Conservation (phyloP, 2,113 vertebrate species). For the Dasyprocta punctata region DNA sequence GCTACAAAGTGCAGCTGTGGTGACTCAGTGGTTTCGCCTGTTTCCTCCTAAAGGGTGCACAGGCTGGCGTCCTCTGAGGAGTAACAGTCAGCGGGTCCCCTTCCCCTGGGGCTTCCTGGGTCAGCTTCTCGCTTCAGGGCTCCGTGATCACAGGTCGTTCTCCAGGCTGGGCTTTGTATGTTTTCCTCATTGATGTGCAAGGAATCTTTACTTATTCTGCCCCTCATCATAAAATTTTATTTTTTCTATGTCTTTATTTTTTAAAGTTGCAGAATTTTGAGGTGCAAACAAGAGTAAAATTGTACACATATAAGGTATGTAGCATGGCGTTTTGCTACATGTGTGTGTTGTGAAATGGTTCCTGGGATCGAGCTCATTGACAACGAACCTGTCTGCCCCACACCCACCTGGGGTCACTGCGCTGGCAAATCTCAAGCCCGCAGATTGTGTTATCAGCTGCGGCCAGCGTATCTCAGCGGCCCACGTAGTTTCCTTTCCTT, state of each 20-base stretch:
- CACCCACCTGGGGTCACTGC: too few relatives aligned
- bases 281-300: neutral
- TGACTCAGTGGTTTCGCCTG: neutral
- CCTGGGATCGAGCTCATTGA: neutral
- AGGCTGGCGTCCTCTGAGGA: neutral
- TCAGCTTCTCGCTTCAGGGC: neutral
- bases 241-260: neutral
- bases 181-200: neutral
- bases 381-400: too few relatives aligned
- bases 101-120: too few relatives aligned
- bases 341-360: neutral
- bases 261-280: neutral
- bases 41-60: neutral
- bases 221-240: neutral
- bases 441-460: fast-evolving
- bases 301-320: neutral
- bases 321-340: neutral
- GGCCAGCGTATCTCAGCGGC: neutral
- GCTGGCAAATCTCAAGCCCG: neutral
- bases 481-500: neutral
- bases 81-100: neutral
- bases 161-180: neutral
- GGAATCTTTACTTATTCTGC: neutral
- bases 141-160: too few relatives aligned
- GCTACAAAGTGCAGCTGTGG: neutral